Evolutionary conservation across 2,113 vertebrate genomes (phyloP).

Genomic region (Laticauda colubrina): DNA sequence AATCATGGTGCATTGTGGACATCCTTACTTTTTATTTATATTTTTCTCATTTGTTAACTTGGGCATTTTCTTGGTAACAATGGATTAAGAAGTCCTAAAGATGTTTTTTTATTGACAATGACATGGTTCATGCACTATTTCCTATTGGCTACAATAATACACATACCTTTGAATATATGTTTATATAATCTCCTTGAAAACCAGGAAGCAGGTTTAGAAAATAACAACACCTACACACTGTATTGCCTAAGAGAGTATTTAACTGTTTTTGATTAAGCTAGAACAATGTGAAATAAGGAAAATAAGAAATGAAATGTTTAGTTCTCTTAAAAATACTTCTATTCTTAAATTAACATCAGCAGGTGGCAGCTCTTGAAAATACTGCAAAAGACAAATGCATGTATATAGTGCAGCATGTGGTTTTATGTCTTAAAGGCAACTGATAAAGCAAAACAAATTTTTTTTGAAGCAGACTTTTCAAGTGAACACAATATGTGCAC

Average conservation of each 20-base stretch:
- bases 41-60: background rate
- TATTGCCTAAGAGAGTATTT: background rate
- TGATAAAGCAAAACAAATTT: background rate
- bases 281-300: background rate
- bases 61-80: background rate
- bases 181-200: conserved; percentile 40
- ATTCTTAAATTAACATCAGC: conserved; percentile 18
- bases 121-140: background rate
- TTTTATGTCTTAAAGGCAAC: conserved; percentile 18
- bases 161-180: background rate
- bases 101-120: background rate
- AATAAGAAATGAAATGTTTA: conserved; percentile 35
- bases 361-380: conserved; percentile 11
- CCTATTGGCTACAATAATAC: background rate
- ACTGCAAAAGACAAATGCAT: conserved; percentile 10
- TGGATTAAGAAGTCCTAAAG: background rate
- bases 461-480: background rate
- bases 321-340: conserved; percentile 21
- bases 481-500: background rate
- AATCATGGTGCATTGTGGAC: background rate
- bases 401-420: background rate
- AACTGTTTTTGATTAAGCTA: conserved; percentile 4
- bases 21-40: background rate
- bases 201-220: conserved; percentile 18
- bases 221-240: background rate